These are phyloP conservation scores for Drosophila demipolita DNA, from an alignment of 2,888 invertebrate species.

Conservation along the genomic window DNA sequence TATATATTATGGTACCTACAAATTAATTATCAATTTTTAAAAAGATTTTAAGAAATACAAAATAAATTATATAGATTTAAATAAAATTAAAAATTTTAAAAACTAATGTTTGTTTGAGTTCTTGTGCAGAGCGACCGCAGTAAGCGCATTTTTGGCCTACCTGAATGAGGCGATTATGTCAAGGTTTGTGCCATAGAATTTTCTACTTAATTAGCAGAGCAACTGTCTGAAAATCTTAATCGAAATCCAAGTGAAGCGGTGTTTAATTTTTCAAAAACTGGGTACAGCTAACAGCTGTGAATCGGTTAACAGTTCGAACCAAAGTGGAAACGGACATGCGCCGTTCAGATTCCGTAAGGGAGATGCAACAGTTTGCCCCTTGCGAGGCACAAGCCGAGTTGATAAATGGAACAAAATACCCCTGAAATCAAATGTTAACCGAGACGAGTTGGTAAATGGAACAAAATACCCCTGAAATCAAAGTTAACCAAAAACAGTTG, in stretches of 20 bases:
- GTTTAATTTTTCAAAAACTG: conserved; percentile 58
- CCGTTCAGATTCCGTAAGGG: conserved; percentile 17
- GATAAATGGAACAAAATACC: too few species aligned
- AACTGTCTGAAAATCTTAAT: not conserved
- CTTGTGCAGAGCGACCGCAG: accelerated
- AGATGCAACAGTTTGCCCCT: conserved; percentile 70
- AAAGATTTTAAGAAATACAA: not conserved
- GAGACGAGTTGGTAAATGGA: too few species aligned
- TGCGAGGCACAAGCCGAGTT: not conserved
- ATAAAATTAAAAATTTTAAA: not conserved
- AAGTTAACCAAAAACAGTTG: too few species aligned
- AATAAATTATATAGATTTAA: not conserved
- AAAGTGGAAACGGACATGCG: conserved; percentile 61
- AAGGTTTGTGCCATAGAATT: not conserved
- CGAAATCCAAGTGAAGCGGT: not conserved
- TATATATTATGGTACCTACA: not conserved
- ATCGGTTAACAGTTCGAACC: conserved; percentile 69
- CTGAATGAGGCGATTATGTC: not conserved
- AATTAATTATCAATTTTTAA: not conserved
- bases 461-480: too few species aligned
- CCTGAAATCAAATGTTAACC: too few species aligned
- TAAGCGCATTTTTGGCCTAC: too few species aligned
- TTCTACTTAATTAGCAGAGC: too few species aligned
- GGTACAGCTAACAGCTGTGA: conserved; percentile 35
- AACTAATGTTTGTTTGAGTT: too few species aligned